Evolutionary conservation across 2,797 vertebrate genomes (phyloP).

Genomic region (Lepus townsendii): DNA sequence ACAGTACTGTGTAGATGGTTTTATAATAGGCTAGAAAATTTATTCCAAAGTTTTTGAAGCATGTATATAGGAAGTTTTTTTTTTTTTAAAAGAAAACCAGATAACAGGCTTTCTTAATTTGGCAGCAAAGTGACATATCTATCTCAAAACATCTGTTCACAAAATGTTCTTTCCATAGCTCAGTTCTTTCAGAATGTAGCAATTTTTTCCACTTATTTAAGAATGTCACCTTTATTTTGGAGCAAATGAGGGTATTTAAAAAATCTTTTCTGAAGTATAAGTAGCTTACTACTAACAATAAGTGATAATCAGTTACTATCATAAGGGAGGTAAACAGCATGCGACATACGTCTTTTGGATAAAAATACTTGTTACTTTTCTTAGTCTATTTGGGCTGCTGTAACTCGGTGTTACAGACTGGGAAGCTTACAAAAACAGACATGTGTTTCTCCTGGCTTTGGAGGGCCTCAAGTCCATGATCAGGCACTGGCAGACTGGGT

Average conservation of each 20-base stretch:
- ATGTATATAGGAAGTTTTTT: background rate
- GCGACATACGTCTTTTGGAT: background rate
- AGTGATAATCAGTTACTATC: background rate
- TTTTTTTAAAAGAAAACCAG: background rate
- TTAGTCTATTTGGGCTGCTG: background rate
- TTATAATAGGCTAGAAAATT: constrained; percentile 48
- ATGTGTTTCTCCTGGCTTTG: background rate
- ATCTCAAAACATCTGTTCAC: constrained; percentile 46
- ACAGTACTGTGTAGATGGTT: background rate
- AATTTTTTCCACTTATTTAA: background rate
- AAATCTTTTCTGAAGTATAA: background rate
- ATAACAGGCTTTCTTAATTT: constrained; percentile 35
- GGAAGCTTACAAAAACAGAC: background rate
- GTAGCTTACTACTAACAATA: background rate
- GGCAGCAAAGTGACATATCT: background rate
- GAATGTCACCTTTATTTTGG: constrained; percentile 22
- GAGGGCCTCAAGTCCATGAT: background rate
- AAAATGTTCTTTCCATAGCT: constrained; percentile 8
- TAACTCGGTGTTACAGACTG: background rate
- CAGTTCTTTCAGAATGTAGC: background rate
- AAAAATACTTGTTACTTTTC: background rate
- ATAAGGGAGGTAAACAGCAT: background rate
- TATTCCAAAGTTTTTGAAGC: constrained; percentile 34
- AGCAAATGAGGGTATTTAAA: background rate
- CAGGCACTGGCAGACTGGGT: background rate